Evolutionary conservation across 2,888 invertebrate species (phyloP).

Genomic region (Trilocha varians): DNA sequence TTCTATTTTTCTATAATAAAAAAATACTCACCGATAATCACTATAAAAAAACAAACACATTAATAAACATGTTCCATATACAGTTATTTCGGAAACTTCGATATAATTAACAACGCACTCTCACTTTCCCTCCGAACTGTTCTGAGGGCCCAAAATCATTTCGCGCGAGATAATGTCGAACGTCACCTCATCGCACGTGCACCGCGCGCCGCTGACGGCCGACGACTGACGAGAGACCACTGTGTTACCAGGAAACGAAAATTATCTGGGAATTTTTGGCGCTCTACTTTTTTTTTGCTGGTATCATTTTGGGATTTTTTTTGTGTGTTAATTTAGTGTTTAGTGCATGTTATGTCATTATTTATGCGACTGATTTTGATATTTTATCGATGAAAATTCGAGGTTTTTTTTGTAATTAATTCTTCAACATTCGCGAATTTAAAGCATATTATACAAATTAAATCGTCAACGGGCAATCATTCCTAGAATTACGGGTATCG

Average conservation of each 20-base stretch:
- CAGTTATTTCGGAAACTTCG: constrained; percentile 21
- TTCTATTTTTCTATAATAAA: not conserved
- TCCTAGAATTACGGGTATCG: constrained; percentile 39
- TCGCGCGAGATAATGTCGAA: constrained; percentile 29
- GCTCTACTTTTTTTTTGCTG: too few species aligned
- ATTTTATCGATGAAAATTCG: too few species aligned
- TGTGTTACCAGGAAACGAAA: constrained; percentile 29
- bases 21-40: constrained; percentile 61
- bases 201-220: constrained; percentile 42
- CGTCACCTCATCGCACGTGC: constrained; percentile 30
- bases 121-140: constrained; percentile 34
- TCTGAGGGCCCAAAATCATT: constrained; percentile 32
- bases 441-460: constrained; percentile 35
- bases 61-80: constrained; percentile 28
- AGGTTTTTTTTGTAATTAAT: too few species aligned
- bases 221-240: constrained; percentile 45
- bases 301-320: too few species aligned
- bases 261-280: constrained; percentile 12
- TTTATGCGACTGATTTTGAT: too few species aligned
- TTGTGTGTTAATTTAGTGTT: too few species aligned
- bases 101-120: constrained; percentile 33
- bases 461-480: constrained; percentile 39
- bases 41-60: constrained; percentile 61
- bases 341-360: too few species aligned
- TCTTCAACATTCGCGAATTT: too few species aligned